These are phyloP conservation scores for Artibeus lituratus DNA, from an alignment of 2,797 vertebrate species.

Conservation along the genomic window DNA sequence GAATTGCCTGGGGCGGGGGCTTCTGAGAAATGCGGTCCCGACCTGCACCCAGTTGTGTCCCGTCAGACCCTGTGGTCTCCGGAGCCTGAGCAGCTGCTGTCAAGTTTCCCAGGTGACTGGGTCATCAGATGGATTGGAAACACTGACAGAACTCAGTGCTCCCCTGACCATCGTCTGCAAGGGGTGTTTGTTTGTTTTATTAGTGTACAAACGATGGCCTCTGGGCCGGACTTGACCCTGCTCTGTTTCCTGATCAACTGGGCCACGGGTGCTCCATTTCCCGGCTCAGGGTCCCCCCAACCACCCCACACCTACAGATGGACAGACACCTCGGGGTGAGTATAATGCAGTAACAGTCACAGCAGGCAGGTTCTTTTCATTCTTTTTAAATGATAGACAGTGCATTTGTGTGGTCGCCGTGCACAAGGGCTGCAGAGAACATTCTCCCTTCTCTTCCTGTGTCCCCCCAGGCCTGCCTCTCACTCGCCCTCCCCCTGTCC, in stretches of 20 bases:
- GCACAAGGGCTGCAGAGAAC: background rate
- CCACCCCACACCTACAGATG: background rate
- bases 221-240: background rate
- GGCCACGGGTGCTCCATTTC: background rate
- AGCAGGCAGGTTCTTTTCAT: background rate
- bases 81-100: background rate
- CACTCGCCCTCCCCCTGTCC: no score
- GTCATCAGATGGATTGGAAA: background rate
- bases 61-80: background rate
- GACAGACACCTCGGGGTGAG: background rate
- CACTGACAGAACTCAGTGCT: background rate
- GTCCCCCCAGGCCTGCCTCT: background rate
- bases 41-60: background rate
- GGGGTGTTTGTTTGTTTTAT: no score
- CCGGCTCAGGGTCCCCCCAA: background rate
- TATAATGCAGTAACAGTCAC: fast-evolving
- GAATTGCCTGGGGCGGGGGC: background rate
- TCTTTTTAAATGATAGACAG: background rate
- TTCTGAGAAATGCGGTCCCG: background rate
- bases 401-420: background rate
- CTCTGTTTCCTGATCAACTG: background rate
- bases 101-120: background rate
- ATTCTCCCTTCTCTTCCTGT: background rate
- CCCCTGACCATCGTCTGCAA: background rate
- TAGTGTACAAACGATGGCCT: background rate